These are phyloP conservation scores for Cebus imitator DNA, from an alignment of 2,113 vertebrate species.

Conservation along the genomic window DNA sequence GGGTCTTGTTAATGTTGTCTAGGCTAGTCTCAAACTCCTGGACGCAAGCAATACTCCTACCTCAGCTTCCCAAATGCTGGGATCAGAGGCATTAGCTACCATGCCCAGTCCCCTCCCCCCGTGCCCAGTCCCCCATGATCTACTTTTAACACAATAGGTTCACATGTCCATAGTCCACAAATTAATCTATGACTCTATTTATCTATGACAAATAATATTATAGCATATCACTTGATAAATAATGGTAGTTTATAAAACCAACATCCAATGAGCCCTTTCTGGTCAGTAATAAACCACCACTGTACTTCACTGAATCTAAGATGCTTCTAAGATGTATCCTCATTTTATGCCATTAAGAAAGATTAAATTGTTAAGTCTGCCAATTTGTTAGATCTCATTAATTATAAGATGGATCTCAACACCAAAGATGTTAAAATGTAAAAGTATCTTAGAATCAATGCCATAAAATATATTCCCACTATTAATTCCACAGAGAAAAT, in stretches of 20 bases:
- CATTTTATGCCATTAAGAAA: background rate
- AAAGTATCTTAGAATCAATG: background rate
- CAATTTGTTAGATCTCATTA: background rate
- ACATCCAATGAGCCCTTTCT: background rate
- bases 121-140: background rate
- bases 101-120: too few relatives aligned
- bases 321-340: background rate
- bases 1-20: background rate
- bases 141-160: background rate
- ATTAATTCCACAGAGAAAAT: background rate
- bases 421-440: background rate
- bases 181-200: background rate
- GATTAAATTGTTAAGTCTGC: background rate
- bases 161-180: background rate
- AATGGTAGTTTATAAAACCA: background rate
- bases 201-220: background rate
- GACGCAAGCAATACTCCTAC: background rate
- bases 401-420: background rate
- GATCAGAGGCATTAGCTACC: background rate
- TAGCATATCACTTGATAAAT: background rate
- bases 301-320: background rate
- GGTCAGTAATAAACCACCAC: background rate
- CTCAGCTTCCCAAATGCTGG: background rate
- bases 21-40: background rate
- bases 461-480: background rate